phyloP scores from a whole-genome alignment of 2,113 vertebrate species.

The Caranx melampygus region DNA sequence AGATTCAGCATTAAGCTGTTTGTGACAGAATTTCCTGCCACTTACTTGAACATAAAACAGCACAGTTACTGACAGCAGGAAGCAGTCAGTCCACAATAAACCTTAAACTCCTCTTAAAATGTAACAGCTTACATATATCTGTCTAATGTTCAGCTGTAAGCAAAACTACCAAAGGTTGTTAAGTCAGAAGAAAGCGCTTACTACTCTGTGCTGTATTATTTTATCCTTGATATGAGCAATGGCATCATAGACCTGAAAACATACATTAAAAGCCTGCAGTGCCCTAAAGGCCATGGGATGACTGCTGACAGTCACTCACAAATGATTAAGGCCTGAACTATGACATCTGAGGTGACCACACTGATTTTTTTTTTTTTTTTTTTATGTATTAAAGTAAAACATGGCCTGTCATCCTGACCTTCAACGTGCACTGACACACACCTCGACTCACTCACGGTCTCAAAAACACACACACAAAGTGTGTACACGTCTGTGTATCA shows the following conservation, averaged over 20 bases:
- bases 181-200: background rate
- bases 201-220: background rate
- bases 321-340: constrained; percentile 16
- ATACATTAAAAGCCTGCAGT: background rate
- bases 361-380: constrained; percentile 12
- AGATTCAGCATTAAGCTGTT: constrained; percentile 25
- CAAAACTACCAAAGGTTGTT: background rate
- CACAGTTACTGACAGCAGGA: constrained; percentile 3
- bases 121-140: background rate
- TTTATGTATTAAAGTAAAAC: constrained; percentile 21
- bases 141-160: background rate
- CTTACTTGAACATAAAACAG: constrained; percentile 24
- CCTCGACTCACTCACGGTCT: constrained; percentile 18
- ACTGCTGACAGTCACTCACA: constrained; percentile 1
- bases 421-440: constrained; percentile 28
- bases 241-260: background rate
- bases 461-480: constrained; percentile 2
- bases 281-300: background rate
- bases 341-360: constrained; percentile 7
- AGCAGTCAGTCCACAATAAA: constrained; percentile 6
- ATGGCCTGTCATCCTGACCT: constrained; percentile 34
- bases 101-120: constrained; percentile 3
- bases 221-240: background rate
- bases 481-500: constrained; percentile 20
- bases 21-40: constrained; percentile 26